phyloP scores from a whole-genome alignment of 2,888 invertebrate genomes.

The Plemyria rubiginata region DNA sequence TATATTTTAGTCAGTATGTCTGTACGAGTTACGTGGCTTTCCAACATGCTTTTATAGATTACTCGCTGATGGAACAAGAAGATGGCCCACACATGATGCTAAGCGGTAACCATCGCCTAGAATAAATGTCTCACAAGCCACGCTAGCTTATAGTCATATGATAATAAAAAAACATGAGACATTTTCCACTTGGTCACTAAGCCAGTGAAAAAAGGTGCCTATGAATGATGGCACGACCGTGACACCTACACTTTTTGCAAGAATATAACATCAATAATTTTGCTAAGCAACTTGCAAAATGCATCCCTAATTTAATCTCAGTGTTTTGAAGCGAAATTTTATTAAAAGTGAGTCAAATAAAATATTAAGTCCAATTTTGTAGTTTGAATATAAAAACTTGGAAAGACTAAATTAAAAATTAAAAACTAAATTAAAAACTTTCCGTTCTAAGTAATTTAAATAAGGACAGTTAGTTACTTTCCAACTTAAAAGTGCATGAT shows the following conservation, averaged over 20 bases:
- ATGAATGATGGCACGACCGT: too few species aligned
- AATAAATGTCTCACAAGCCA: too few species aligned
- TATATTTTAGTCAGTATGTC: too few species aligned
- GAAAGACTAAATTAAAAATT: conserved; percentile 52
- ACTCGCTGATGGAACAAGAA: too few species aligned
- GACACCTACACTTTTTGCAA: neutral
- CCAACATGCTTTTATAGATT: too few species aligned
- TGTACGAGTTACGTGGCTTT: too few species aligned
- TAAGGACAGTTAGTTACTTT: conserved; percentile 45
- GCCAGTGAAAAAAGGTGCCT: too few species aligned
- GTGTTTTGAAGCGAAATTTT: conserved; percentile 27
- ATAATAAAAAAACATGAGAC: too few species aligned
- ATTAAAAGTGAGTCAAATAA: conserved; percentile 29
- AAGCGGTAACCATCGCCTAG: too few species aligned
- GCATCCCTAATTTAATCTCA: conserved; percentile 26
- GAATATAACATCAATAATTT: conserved; percentile 17
- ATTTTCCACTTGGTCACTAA: too few species aligned
- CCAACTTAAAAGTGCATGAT: conserved; percentile 39
- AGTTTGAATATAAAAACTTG: conserved; percentile 41
- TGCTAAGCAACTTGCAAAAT: conserved; percentile 21
- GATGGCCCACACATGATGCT: too few species aligned
- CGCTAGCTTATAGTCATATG: too few species aligned
- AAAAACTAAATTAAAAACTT: conserved; percentile 52
- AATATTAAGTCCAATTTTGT: conserved; percentile 27
- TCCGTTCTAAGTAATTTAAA: conserved; percentile 45